phyloP scores from a whole-genome alignment of 2,797 vertebrate species.

The Sebastes nivosus region DNA sequence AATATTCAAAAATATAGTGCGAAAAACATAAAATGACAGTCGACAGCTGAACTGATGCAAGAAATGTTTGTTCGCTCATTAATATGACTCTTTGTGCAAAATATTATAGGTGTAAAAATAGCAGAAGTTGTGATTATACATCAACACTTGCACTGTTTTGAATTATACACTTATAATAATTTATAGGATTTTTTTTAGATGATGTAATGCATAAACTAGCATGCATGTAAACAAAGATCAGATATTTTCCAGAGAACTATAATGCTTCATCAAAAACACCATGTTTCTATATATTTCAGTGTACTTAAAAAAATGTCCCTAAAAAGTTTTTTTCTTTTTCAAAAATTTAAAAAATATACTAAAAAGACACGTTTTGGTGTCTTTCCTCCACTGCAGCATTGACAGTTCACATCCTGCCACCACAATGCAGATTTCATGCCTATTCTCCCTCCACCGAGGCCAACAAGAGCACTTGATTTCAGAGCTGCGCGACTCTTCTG shows the following conservation, averaged over 20 bases:
- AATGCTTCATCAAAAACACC: not conserved
- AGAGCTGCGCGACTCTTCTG: conserved; percentile 30
- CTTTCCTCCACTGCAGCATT: not conserved
- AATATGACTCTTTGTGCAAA: not conserved
- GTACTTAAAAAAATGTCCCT: not conserved
- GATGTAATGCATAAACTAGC: not conserved
- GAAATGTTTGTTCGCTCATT: not conserved
- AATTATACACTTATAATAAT: too few species aligned
- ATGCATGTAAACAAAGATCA: not conserved
- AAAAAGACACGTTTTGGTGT: not conserved
- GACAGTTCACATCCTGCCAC: conserved; percentile 26
- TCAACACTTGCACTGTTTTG: not conserved
- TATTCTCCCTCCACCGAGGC: not conserved
- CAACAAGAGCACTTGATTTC: conserved; percentile 15
- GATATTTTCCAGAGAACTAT: not conserved
- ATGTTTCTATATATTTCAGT: not conserved
- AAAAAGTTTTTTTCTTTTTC: too few species aligned
- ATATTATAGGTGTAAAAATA: not conserved
- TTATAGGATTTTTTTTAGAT: not conserved
- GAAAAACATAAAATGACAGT: not conserved
- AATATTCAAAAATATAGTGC: not conserved
- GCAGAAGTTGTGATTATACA: not conserved
- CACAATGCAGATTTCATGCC: conserved; percentile 23
- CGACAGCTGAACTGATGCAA: not conserved
- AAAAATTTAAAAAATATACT: not conserved